phyloP scores from a whole-genome alignment of 1,140 invertebrate genomes.

The Macrosteles quadrilineatus region DNA sequence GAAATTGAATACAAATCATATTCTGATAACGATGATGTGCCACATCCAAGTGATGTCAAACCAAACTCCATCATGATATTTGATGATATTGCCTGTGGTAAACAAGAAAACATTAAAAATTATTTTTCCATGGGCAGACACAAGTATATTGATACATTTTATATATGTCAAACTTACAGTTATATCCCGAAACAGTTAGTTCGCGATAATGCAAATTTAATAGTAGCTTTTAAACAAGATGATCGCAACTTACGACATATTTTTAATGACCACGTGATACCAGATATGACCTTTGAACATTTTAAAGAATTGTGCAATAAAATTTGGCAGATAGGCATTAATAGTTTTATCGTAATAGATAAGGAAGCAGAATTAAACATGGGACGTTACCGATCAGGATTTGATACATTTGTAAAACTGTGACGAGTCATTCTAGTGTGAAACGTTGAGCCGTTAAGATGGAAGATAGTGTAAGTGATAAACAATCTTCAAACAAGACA shows the following conservation, averaged over 20 bases:
- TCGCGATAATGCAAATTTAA: constrained; percentile 49
- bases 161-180: constrained; percentile 48
- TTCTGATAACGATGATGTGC: constrained; percentile 30
- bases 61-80: constrained; percentile 47
- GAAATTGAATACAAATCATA: constrained; percentile 32
- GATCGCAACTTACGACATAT: constrained; percentile 49
- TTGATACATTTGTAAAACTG: constrained; percentile 19
- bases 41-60: constrained; percentile 35
- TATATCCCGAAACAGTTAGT: constrained; percentile 49
- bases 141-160: constrained; percentile 49
- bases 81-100: constrained; percentile 46
- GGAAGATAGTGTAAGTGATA: no score
- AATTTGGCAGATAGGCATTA: constrained; percentile 45
- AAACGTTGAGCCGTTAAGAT: neutral
- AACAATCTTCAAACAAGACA: neutral
- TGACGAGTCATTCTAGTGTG: neutral
- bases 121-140: constrained; percentile 50
- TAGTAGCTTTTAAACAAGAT: constrained; percentile 50
- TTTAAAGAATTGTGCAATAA: constrained; percentile 20
- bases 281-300: constrained; percentile 15
- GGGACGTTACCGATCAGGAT: constrained; percentile 35
- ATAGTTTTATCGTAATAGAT: constrained; percentile 48
- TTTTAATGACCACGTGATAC: constrained; percentile 49
- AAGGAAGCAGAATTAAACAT: constrained; percentile 49
- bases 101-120: constrained; percentile 31